Base-by-base conservation (phyloP, 2,888 invertebrate genomes). In the Salpingus planirostris region DNA sequence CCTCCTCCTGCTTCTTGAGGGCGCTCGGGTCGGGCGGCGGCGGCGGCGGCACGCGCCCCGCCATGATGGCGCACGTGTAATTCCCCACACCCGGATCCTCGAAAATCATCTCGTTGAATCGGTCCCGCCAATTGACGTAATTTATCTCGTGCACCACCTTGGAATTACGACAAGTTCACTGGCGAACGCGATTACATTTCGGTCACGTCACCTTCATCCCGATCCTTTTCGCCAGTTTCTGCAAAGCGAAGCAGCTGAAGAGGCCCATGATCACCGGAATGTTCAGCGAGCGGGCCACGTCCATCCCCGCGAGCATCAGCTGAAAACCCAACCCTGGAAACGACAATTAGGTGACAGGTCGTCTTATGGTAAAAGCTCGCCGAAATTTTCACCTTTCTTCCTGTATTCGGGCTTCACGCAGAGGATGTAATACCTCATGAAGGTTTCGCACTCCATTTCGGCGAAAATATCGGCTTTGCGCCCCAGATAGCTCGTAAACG, bases 81-180 rank as follows among this genome's bases (percentile, higher is more conserved):
- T 71, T 71, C 3, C 68, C 69, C 21, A 62, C 57, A 5, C 70
- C 71, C 0, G 70, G 66, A 49, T 69, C 63, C 13, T 62, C 63
- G 44, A 71, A 70, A 3, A 69, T 56, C n/a, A 69, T 43, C 26
- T 59, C 52, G 8, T 62, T 59, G 7, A 62, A 43, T 25, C 47
- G 41, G 27, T 66, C 55, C 3, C 59, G 30, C 68, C 68, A 71
- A 3, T 59, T 57, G 2, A 57, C 58, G 41, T 71, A 71, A 15
- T 55, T 52, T 6, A 69, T 59, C 50, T 70, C 68, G 13, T 46
- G 40, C 3, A 55, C 23, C 3, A 48, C 35, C 56, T 57, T 11
- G 11, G 15, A 38, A 15, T n/a, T 4, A 25, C 2, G 21, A 11
- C 11, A 18, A 8, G 18, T 18, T 6, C 8, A 18, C 18, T n/a